Percentiles rank a stretch among this genome's conserved stretches.
Conservation (phyloP, 1,140 invertebrate genomes). For the Heliconius hewitsoni region DNA sequence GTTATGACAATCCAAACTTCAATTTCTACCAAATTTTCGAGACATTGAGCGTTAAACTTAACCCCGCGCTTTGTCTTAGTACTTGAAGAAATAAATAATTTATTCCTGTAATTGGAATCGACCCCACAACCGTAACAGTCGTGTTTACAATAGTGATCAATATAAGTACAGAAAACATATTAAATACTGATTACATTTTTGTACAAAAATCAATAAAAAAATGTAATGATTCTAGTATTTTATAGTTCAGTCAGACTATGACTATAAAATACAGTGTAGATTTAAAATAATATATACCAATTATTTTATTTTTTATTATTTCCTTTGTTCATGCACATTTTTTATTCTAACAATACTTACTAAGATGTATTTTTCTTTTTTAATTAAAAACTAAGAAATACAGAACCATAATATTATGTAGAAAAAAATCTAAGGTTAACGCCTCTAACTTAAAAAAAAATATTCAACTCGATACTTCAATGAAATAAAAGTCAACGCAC, state of each 20-base stretch:
- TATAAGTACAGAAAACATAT: too few species aligned
- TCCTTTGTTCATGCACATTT: neutral
- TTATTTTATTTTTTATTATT: neutral
- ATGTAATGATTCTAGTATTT: too few species aligned
- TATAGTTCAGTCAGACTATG: neutral
- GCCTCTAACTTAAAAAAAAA: slow-evolving; percentile 19
- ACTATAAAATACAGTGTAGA: neutral
- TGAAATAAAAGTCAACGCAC: slow-evolving; percentile 35
- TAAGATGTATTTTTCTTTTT: neutral
- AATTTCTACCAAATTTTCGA: too few species aligned
- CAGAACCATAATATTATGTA: neutral
- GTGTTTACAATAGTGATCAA: too few species aligned
- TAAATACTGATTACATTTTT: too few species aligned
- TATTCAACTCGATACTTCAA: slow-evolving; percentile 23
- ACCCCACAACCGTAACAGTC: too few species aligned
- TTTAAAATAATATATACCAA: neutral
- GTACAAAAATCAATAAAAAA: too few species aligned
- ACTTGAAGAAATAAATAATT: too few species aligned
- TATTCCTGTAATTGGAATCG: too few species aligned
- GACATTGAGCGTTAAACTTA: too few species aligned
- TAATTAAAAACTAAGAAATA: slow-evolving; percentile 8
- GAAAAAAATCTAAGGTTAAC: slow-evolving; percentile 21
- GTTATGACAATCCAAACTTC: too few species aligned
- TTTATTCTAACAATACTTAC: neutral
- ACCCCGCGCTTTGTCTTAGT: too few species aligned